These are phyloP conservation scores for Achlya flavicornis DNA, from an alignment of 2,888 invertebrate genomes.

Conservation along the genomic window DNA sequence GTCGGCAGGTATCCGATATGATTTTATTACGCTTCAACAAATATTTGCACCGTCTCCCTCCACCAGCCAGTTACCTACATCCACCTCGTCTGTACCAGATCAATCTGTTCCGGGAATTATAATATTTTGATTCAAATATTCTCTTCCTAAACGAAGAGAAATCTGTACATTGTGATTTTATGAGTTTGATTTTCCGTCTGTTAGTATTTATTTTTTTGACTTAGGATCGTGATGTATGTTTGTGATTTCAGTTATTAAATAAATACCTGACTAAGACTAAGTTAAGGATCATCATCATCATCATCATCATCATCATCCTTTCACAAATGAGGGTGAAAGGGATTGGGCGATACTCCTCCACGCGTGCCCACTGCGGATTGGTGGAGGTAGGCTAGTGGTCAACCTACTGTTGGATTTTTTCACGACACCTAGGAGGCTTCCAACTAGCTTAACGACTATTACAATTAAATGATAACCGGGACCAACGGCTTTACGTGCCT, in stretches of 20 bases:
- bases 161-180: background rate
- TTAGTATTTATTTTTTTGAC: no score
- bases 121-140: slow-evolving; percentile 2
- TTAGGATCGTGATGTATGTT: background rate
- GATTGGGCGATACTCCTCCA: no score
- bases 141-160: background rate
- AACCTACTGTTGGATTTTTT: no score
- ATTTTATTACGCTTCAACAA: slow-evolving; percentile 66
- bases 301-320: no score
- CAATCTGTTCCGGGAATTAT: background rate
- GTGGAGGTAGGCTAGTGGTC: no score
- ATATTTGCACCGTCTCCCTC: slow-evolving; percentile 56
- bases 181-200: background rate
- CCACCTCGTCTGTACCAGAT: slow-evolving; percentile 6
- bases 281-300: no score
- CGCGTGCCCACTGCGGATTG: no score
- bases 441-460: no score
- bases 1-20: slow-evolving; percentile 60
- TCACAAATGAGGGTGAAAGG: no score
- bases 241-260: background rate
- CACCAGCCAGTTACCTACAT: slow-evolving; percentile 13
- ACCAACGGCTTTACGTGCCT: no score
- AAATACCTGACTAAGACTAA: background rate
- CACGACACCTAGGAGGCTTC: no score
- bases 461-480: no score